Base-by-base conservation (phyloP, 2,797 vertebrate genomes). In the Paguma larvata region DNA sequence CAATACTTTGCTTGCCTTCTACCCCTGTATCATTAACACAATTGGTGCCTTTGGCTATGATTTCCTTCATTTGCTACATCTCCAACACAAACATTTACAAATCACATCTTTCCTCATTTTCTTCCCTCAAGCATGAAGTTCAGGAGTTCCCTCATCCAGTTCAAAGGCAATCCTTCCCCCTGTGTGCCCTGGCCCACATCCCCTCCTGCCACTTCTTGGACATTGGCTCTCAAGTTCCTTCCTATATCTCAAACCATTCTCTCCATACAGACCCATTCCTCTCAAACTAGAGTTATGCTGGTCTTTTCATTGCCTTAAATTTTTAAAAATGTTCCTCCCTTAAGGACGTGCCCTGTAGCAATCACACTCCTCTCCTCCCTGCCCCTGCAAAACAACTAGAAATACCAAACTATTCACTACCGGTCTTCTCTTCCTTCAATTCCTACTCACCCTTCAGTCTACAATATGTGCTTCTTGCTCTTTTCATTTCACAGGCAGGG, bases 71-170 rank as follows among this genome's bases (percentile, higher is more conserved):
- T 67, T 80, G 77, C 48, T 41, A 38, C n/a, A 89, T 34, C n/a
- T 62, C 62, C 38, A 87, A 30, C 14, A 63, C 80, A 85, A 75
- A 77, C 44, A 72, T 67, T 91, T 86, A 87, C 46, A 83, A 92
- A 67, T 70, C 44, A 51, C 34, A 70, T 8, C 41, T 23, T 68
- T 68, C n/a, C 51, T 70, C 15, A 48, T 88, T 67, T 92, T 92
- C 48, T 88, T 38, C 32, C 25, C 48, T 92, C 38, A 63, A 25
- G 19, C 46, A 48, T 41, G n/a, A 96, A 41, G 59, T 91, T 25
- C 14, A 25, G 34, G 23, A 67, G 4, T 4, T 44, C 32, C 21
- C 15, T 80, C 27, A 77, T 32, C 32, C 12, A 85, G 25, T 56
- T 95, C 23, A 92, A 92, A 19, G 19, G 48, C 59, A 65, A 51